A percentile compares a stretch with the other conserved stretches of the same genome.
These are phyloP conservation scores for Folsomia manolachei DNA, from an alignment of 2,888 invertebrate species.

Conservation along the genomic window DNA sequence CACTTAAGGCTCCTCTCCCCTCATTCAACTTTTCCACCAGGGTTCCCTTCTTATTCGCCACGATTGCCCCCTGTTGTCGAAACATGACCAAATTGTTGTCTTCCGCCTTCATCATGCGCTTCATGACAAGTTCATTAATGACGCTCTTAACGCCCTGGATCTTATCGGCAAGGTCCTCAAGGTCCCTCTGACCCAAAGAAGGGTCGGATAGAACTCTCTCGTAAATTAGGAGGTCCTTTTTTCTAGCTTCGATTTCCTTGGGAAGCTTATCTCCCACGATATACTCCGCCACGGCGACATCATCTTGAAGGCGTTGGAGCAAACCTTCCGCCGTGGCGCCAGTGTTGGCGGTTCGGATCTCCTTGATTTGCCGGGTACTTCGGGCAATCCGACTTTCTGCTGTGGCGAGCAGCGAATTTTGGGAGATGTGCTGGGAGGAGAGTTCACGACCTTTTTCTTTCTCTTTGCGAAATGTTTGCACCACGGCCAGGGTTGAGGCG, in stretches of 20 bases:
- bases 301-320: slow-evolving; percentile 65
- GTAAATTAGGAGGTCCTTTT: slow-evolving; percentile 68
- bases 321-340: slow-evolving; percentile 65
- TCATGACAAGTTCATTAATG: slow-evolving; percentile 70
- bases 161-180: slow-evolving; percentile 64
- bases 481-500: slow-evolving; percentile 63
- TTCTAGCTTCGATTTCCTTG: slow-evolving; percentile 65
- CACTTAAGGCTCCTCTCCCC: slow-evolving; percentile 62
- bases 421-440: slow-evolving; percentile 61
- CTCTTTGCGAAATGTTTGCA: slow-evolving; percentile 60
- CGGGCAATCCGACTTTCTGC: slow-evolving; percentile 61
- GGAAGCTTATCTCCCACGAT: slow-evolving; percentile 76
- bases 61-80: slow-evolving; percentile 77
- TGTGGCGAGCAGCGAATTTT: slow-evolving; percentile 58
- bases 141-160: slow-evolving; percentile 59
- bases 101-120: slow-evolving; percentile 62
- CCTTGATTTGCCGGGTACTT: slow-evolving; percentile 67
- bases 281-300: slow-evolving; percentile 71
- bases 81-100: slow-evolving; percentile 78
- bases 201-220: slow-evolving; percentile 67
- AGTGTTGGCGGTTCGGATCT: slow-evolving; percentile 59
- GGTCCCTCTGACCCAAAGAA: slow-evolving; percentile 65
- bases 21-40: slow-evolving; percentile 70
- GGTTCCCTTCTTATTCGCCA: slow-evolving; percentile 74
- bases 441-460: slow-evolving; percentile 62